Percentiles rank a stretch among this genome's conserved stretches.
These are phyloP conservation scores for Eurypyga helias DNA, from an alignment of 2,113 vertebrate genomes.

Conservation along the genomic window DNA sequence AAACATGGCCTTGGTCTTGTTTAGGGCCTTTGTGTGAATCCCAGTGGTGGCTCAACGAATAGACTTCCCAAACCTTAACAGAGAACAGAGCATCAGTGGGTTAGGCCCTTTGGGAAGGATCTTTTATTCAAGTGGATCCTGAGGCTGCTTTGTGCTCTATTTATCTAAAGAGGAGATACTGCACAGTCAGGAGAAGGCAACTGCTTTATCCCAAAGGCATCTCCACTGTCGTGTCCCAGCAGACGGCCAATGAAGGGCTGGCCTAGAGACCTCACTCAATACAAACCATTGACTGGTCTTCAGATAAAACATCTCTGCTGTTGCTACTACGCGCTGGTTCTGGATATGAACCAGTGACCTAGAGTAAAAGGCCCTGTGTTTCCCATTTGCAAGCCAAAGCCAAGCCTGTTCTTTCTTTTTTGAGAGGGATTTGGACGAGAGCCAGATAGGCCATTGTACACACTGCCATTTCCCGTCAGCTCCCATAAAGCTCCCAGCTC, in stretches of 20 bases:
- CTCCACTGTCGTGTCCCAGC: neutral
- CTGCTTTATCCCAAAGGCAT: neutral
- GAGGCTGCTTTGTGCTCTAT: neutral
- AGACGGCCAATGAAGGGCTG: neutral
- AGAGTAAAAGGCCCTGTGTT: neutral
- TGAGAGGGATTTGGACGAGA: neutral
- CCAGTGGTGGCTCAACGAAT: neutral
- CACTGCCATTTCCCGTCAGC: neutral
- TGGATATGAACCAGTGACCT: slow-evolving; percentile 40
- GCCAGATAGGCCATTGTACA: neutral
- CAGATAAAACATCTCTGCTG: neutral
- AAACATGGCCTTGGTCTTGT: neutral
- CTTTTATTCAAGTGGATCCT: neutral
- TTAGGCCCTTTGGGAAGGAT: neutral
- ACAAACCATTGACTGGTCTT: neutral
- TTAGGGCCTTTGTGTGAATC: neutral
- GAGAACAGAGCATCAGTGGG: neutral
- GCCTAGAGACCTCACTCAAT: neutral
- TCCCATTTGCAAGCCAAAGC: neutral
- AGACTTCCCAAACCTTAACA: neutral
- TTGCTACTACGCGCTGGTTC: neutral
- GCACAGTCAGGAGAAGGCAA: neutral
- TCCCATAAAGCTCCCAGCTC: neutral
- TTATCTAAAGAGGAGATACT: neutral
- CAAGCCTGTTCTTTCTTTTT: neutral